Evolutionary conservation across 1,140 invertebrate species (phyloP).

Genomic region (Eupristina koningsbergeri): DNA sequence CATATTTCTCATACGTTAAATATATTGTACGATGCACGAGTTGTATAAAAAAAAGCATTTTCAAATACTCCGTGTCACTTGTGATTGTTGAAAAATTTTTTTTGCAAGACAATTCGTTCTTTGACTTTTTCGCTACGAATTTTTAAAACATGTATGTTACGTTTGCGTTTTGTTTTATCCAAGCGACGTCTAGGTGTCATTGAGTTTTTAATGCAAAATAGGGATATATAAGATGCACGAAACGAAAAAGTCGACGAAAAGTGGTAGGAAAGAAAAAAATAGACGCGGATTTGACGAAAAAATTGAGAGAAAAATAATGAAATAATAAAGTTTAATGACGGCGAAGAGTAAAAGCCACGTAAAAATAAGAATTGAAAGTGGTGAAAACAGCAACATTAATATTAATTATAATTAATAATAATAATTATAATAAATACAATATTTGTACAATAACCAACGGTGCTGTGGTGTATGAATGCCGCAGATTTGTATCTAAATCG

Average conservation of each 20-base stretch:
- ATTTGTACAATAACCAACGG: constrained; percentile 73
- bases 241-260: constrained; percentile 53
- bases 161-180: constrained; percentile 50
- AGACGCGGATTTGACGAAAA: constrained; percentile 44
- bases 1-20: constrained; percentile 37
- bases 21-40: constrained; percentile 44
- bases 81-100: constrained; percentile 29
- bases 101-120: constrained; percentile 37
- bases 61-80: constrained; percentile 27
- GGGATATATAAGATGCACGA: constrained; percentile 55
- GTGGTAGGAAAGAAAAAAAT: constrained; percentile 47
- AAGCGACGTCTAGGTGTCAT: constrained; percentile 54
- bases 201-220: constrained; percentile 56
- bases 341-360: constrained; percentile 57
- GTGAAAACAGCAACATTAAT: constrained; percentile 71
- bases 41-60: constrained; percentile 34
- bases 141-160: constrained; percentile 42
- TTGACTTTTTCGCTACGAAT: constrained; percentile 50
- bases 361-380: constrained; percentile 63
- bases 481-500: constrained; percentile 58
- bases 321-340: constrained; percentile 47
- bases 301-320: constrained; percentile 51
- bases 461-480: constrained; percentile 62
- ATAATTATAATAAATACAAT: constrained; percentile 73
- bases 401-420: constrained; percentile 72